A percentile compares a stretch with the other conserved stretches of the same genome.
Conservation (phyloP, 2,113 vertebrate genomes). For the Bubo blakistoni region DNA sequence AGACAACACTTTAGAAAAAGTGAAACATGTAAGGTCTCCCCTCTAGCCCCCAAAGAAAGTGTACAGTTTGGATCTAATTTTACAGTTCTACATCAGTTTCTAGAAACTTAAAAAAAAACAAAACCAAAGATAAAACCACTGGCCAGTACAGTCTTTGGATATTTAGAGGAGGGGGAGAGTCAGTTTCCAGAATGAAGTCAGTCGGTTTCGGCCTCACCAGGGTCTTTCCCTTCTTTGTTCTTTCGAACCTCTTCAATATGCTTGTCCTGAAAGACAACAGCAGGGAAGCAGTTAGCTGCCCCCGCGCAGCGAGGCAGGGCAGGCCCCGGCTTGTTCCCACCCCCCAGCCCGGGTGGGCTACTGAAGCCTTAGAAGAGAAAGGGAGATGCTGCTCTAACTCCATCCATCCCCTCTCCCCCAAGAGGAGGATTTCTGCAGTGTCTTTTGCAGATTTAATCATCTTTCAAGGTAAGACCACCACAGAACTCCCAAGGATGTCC, state of each 20-base stretch:
- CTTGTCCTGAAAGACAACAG: constrained; percentile 83
- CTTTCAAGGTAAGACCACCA: not conserved
- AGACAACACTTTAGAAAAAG: constrained; percentile 85
- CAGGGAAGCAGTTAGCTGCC: not conserved
- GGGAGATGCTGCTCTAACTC: rapidly evolving
- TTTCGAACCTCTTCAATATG: constrained; percentile 92
- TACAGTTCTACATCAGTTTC: constrained; percentile 79
- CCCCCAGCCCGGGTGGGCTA: not conserved
- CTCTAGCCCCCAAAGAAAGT: constrained; percentile 76
- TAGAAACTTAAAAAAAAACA: constrained; percentile 72
- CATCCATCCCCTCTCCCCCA: not conserved
- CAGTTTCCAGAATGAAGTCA: constrained; percentile 68
- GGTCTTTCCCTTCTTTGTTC: constrained; percentile 92
- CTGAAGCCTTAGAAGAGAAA: not conserved
- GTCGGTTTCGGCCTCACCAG: constrained; percentile 77
- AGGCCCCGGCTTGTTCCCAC: not conserved
- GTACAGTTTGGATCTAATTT: constrained; percentile 75
- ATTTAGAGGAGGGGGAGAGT: constrained; percentile 77
- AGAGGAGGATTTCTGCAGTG: not conserved
- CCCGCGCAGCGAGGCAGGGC: not conserved
- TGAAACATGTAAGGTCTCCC: constrained; percentile 77
- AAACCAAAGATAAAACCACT: constrained; percentile 78
- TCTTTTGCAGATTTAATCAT: not conserved
- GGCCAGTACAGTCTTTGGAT: constrained; percentile 89
- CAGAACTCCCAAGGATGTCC: not conserved